These are phyloP conservation scores for Pelusios castaneus DNA, from an alignment of 2,113 vertebrate genomes.

Conservation along the genomic window DNA sequence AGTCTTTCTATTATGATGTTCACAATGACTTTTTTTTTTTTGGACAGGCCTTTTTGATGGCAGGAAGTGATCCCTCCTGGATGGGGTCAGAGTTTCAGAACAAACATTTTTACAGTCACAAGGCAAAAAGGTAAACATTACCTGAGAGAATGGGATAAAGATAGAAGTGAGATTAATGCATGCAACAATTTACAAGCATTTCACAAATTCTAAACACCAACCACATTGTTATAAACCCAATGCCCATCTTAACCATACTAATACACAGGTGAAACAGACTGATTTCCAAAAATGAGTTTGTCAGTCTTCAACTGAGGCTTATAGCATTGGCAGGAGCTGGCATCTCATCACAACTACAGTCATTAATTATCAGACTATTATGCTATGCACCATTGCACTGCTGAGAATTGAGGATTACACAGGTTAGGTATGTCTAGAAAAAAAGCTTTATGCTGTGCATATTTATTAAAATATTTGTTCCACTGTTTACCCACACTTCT, in stretches of 20 bases:
- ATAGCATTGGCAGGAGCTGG: neutral
- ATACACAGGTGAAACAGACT: neutral
- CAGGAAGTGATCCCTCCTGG: too few species aligned
- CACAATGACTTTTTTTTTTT: too few species aligned
- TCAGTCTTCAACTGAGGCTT: neutral
- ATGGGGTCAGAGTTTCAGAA: too few species aligned
- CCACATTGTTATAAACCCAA: too few species aligned
- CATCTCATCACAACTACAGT: neutral
- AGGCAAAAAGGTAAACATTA: too few species aligned
- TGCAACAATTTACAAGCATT: too few species aligned
- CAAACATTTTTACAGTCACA: too few species aligned
- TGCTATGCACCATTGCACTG: neutral
- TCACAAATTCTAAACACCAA: too few species aligned
- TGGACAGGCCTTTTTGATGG: too few species aligned
- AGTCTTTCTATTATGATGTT: too few species aligned
- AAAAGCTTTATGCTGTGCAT: neutral
- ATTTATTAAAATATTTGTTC: neutral
- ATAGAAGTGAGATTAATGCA: too few species aligned
- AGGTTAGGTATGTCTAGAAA: neutral
- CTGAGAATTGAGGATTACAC: slow-evolving; percentile 29
- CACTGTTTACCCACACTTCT: neutral
- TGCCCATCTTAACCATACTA: neutral
- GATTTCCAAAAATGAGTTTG: neutral
- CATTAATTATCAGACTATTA: slow-evolving; percentile 14
- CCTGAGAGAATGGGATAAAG: too few species aligned